Conservation (phyloP, 2,113 vertebrate genomes). For the Trachemys scripta region DNA sequence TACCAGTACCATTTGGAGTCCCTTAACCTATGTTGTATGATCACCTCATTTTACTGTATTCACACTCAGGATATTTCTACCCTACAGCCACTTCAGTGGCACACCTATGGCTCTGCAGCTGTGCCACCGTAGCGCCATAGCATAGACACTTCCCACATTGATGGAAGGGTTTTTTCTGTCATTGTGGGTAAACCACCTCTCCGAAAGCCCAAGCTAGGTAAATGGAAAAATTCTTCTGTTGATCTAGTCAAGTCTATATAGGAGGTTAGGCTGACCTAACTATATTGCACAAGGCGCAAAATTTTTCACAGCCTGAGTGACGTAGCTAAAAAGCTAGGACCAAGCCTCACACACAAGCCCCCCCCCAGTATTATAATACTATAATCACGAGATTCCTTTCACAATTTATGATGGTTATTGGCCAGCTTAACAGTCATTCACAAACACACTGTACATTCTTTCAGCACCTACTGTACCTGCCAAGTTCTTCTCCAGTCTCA, state of each 20-base stretch:
- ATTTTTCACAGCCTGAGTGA: not conserved
- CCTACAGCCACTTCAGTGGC: not conserved
- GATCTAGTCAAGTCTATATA: not conserved
- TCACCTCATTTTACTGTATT: not conserved
- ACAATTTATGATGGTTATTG: not conserved
- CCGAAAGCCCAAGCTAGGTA: not conserved
- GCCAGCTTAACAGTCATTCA: not conserved
- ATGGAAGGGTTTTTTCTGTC: not conserved
- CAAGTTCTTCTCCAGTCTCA: slow-evolving; percentile 92
- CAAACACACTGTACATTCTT: not conserved
- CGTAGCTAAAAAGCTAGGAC: not conserved
- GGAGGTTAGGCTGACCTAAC: not conserved
- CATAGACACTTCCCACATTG: not conserved
- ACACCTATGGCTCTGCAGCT: not conserved
- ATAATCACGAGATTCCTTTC: not conserved
- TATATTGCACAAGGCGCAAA: not conserved
- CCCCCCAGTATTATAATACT: not conserved
- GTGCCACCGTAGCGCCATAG: not conserved
- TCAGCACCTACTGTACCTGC: slow-evolving; percentile 82
- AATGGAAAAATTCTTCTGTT: not conserved
- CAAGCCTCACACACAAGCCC: not conserved
- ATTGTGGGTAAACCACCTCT: not conserved
- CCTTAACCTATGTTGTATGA: not conserved
- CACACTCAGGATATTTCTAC: not conserved
- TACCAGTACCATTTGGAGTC: not conserved